These are phyloP conservation scores for Tachypleus tridentatus DNA, from an alignment of 1,140 invertebrate species.

Conservation along the genomic window DNA sequence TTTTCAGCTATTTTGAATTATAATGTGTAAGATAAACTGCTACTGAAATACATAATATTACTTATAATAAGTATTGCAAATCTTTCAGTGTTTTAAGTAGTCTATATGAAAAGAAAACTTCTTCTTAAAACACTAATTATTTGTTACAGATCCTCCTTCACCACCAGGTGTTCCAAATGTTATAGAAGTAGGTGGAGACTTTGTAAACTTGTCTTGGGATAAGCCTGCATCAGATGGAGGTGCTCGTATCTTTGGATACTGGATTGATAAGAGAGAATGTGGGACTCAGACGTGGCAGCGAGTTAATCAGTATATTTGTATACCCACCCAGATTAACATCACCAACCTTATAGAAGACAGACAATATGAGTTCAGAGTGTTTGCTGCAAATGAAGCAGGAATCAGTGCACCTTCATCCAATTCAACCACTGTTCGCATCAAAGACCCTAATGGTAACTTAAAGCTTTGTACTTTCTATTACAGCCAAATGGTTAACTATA, in stretches of 20 bases:
- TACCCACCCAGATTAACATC: slow-evolving; percentile 54
- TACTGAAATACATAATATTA: too few species aligned
- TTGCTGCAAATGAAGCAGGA: slow-evolving; percentile 90
- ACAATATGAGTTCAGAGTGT: slow-evolving; percentile 95
- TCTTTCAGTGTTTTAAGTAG: too few species aligned
- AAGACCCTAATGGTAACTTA: slow-evolving; percentile 54
- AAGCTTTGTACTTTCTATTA: background rate
- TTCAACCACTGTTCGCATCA: slow-evolving; percentile 70
- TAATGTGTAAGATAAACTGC: too few species aligned
- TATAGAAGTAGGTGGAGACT: slow-evolving; percentile 89
- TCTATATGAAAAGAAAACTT: too few species aligned
- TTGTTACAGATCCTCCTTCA: slow-evolving; percentile 59
- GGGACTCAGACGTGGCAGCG: slow-evolving; percentile 82
- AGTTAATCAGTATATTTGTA: slow-evolving; percentile 63
- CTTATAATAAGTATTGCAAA: too few species aligned
- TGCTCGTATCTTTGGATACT: slow-evolving; percentile 86
- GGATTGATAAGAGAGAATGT: slow-evolving; percentile 89
- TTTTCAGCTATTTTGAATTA: too few species aligned
- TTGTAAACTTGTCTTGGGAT: slow-evolving; percentile 92
- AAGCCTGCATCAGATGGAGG: slow-evolving; percentile 90
- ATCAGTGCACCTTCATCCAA: slow-evolving; percentile 61
- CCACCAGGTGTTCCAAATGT: slow-evolving; percentile 82
- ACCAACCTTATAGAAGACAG: slow-evolving; percentile 91
- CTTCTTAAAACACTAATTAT: background rate
- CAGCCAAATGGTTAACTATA: background rate